These are phyloP conservation scores for Formica exsecta DNA, from an alignment of 1,140 invertebrate genomes.

Conservation along the genomic window DNA sequence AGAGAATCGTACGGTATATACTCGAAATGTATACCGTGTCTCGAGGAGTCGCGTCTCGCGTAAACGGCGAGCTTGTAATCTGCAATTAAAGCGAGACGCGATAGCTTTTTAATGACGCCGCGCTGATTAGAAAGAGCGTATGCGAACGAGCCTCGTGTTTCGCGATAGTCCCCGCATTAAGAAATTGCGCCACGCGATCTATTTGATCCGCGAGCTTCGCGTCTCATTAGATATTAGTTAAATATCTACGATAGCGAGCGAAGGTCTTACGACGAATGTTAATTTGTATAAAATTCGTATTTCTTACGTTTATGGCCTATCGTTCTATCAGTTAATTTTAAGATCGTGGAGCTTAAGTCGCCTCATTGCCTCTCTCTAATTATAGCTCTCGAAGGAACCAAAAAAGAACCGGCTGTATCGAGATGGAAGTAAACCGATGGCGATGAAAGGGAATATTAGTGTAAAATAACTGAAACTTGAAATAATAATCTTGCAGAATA, in stretches of 20 bases:
- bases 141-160: neutral
- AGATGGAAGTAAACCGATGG: neutral
- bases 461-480: constrained; percentile 4
- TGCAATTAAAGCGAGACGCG: constrained; percentile 56
- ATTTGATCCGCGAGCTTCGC: constrained; percentile 33
- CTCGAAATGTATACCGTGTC: constrained; percentile 14
- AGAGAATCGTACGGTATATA: constrained; percentile 3
- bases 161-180: constrained; percentile 46
- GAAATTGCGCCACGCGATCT: constrained; percentile 28
- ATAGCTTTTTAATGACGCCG: constrained; percentile 53
- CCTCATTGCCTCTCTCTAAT: neutral
- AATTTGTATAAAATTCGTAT: neutral
- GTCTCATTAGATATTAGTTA: constrained; percentile 31
- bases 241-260: neutral
- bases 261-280: neutral
- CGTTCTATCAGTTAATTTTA: constrained; percentile 23
- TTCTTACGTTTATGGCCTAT: neutral
- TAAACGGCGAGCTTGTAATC: constrained; percentile 56
- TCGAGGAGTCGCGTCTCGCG: neutral
- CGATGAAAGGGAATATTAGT: constrained; percentile 5
- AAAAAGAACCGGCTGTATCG: neutral
- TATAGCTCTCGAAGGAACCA: neutral
- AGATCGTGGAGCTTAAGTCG: neutral
- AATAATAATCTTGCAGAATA: neutral
- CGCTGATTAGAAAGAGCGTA: constrained; percentile 49